Base-by-base conservation (phyloP, 1,140 invertebrate species). In the Drosophila sp. region DNA sequence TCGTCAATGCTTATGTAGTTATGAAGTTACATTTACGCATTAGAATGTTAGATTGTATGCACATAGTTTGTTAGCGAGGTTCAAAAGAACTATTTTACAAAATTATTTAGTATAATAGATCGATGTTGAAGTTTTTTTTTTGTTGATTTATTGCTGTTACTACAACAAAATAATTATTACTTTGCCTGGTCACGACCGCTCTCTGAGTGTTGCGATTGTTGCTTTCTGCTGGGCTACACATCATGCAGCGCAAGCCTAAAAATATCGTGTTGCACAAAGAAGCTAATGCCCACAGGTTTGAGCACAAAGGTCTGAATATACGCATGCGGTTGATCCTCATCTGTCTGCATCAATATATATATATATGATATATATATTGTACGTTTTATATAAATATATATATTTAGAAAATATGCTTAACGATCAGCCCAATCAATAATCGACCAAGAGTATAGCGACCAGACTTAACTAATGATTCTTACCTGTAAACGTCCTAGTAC, bases 401-500 rank as follows among this genome's bases (percentile, higher is more conserved):
- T 32, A 65, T 32, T 2, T 21, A 21, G 21, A n/a, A 7, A 16
- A 63, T 34, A 41, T 27, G 21, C 16, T 18, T 57, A 50, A 53
- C 29, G 21, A 5, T 36, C n/a, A 53, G 7, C 27, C 48, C 36
- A 21, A 64, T 43, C 13, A 29, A 21, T 21, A 53, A 43, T 36
- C 14, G 4, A 54, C 11, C 9, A 38, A n/a, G n/a, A n/a, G n/a
- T n/a, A 9, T 38, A n/a, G 9, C 21, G 21, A 21, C 21, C 21
- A 38, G 36, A 38, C n/a, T n/a, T 38, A 11, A 4, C 14, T 1
- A 29, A 13, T 40, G 25, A n/a, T n/a, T 92, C 91, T 93, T 94
- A 98, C 97, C 95, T 98, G 96, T 86, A 99, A 93, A 93, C 97
- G 96, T 83, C 97, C 98, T 69, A 98, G 93, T 36, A 98, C 97